These are phyloP conservation scores for Phenganax subtilis DNA, from an alignment of 92 coral and sea anemone species.

Conservation along the genomic window DNA sequence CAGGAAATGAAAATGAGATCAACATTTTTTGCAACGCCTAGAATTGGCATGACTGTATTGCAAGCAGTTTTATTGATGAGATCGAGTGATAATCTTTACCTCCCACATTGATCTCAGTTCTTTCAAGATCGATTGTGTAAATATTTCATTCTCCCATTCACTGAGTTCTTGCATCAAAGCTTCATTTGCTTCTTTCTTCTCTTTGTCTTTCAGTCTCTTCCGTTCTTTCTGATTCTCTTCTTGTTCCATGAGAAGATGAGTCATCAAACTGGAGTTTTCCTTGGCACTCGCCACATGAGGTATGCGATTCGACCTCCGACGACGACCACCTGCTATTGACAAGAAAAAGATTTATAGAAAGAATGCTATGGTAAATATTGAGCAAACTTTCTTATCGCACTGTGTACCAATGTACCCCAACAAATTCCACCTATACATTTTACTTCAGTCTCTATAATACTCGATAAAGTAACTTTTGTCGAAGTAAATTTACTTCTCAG, in stretches of 20 bases:
- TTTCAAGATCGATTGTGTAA: conserved; percentile 53
- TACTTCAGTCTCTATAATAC: too few relatives aligned
- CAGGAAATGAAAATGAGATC: too few relatives aligned
- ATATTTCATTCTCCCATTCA: conserved; percentile 81
- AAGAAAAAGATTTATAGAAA: neutral
- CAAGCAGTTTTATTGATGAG: too few relatives aligned
- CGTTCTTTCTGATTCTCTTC: conserved; percentile 77
- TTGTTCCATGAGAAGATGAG: conserved; percentile 73
- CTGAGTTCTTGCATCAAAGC: conserved; percentile 80
- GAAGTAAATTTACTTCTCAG: too few relatives aligned
- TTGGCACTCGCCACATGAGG: conserved; percentile 63
- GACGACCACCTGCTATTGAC: conserved; percentile 56
- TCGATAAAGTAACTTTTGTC: too few relatives aligned
- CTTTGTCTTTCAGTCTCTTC: conserved; percentile 79
- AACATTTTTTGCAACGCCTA: too few relatives aligned
- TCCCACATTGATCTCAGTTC: conserved; percentile 95
- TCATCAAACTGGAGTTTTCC: conserved; percentile 68
- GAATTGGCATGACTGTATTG: too few relatives aligned
- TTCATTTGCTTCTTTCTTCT: conserved; percentile 87
- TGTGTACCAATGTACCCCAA: too few relatives aligned
- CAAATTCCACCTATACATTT: too few relatives aligned
- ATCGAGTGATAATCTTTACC: conserved; percentile 39
- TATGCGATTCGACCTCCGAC: conserved; percentile 67
- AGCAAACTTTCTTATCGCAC: neutral
- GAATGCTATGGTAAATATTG: neutral